Percentiles rank a stretch among this genome's conserved stretches.
Evolutionary conservation across 2,113 vertebrate species (phyloP).

Genomic region (Stigmatopora argus): DNA sequence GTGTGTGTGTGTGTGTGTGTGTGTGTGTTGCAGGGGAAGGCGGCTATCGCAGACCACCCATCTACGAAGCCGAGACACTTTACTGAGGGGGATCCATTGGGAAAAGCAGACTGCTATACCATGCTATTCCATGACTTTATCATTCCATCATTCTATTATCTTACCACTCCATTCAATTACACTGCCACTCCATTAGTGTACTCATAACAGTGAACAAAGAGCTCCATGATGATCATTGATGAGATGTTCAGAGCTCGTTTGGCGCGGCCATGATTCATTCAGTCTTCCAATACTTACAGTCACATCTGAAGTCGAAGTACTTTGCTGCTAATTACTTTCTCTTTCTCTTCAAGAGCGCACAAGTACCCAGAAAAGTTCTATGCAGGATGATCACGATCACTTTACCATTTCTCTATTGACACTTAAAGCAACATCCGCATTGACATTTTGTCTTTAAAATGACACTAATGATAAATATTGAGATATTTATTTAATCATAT

Average conservation of each 20-base stretch:
- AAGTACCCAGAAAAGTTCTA: conserved; percentile 8
- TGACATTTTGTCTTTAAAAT: not conserved
- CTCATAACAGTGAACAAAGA: conserved; percentile 62
- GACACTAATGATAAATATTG: not conserved
- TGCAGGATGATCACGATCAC: not conserved
- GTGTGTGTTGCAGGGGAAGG: conserved; percentile 1
- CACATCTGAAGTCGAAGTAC: conserved; percentile 14
- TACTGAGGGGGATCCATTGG: conserved; percentile 52
- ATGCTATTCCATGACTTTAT: conserved; percentile 64
- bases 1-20: too few species aligned
- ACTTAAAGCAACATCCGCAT: not conserved
- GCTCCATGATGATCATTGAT: conserved; percentile 61
- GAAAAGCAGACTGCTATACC: conserved; percentile 38
- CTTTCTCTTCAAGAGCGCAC: conserved; percentile 8
- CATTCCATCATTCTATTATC: conserved; percentile 65
- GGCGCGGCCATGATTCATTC: conserved; percentile 40
- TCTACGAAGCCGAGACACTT: too few species aligned
- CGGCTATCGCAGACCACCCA: conserved; percentile 53
- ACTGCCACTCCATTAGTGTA: conserved; percentile 64
- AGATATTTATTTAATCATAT: not conserved
- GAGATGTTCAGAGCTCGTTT: conserved; percentile 43
- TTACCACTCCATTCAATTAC: conserved; percentile 66
- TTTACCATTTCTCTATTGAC: not conserved
- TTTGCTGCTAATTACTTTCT: conserved; percentile 4
- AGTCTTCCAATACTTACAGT: not conserved